phyloP scores from a whole-genome alignment of 1,140 invertebrate genomes.

The Rhopalosiphum maidis region DNA sequence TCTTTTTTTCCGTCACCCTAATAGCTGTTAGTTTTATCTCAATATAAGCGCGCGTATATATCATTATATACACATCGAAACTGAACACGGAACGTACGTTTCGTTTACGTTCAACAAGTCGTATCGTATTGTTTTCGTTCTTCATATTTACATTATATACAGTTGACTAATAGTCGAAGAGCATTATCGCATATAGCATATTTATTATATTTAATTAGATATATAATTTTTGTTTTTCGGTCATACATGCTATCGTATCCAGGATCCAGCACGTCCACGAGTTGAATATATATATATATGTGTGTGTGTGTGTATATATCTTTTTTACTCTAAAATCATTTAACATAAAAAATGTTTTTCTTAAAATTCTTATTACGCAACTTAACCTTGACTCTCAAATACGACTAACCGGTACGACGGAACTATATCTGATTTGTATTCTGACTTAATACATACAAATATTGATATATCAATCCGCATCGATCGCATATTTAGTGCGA shows the following conservation, averaged over 20 bases:
- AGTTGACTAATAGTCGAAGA: not conserved
- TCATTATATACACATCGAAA: not conserved
- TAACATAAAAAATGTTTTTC: not conserved
- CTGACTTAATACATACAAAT: not conserved
- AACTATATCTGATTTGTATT: constrained; percentile 20
- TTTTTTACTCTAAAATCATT: not conserved
- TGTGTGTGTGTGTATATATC: not conserved
- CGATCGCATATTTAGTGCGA: not conserved
- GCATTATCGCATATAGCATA: not conserved
- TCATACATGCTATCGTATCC: too few relatives aligned
- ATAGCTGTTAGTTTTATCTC: not conserved
- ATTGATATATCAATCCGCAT: not conserved
- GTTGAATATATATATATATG: not conserved
- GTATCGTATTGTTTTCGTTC: not conserved
- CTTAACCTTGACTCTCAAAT: not conserved
- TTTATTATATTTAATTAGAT: not conserved
- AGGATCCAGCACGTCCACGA: too few relatives aligned
- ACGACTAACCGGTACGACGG: not conserved
- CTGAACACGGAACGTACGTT: not conserved
- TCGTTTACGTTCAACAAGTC: not conserved
- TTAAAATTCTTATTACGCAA: not conserved
- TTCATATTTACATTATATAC: not conserved
- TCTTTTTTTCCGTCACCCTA: not conserved
- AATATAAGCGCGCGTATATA: not conserved
- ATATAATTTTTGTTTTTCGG: not conserved